Evolutionary conservation across 1,140 invertebrate species (phyloP), one percentile per base, ranked within the genome.

Genomic region (Steinernema feltiae): DNA sequence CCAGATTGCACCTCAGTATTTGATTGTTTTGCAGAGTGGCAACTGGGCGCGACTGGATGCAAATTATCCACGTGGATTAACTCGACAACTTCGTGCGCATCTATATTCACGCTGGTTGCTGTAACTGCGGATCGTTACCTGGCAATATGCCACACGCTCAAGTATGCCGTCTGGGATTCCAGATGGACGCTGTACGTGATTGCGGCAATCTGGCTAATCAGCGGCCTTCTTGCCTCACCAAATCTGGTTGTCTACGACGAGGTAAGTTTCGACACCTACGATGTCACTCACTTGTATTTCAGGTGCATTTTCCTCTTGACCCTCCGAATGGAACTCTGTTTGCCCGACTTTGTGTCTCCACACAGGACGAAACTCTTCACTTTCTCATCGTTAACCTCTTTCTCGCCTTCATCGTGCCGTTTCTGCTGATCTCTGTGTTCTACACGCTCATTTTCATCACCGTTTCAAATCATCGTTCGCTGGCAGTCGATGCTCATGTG

Each of bases 401-500:
- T 27, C 77, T 85, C 32, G 85, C 85, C 27, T 85, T 85, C 41
- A 73, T 85, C 21, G 73, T 85, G 32, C 83, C 83, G 12, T 79
- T 86, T 35, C 30, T 78, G 1, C 69, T 85, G 2, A 85, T 85
- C 31, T 79, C 73, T 32, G 79, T 87, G 24, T 78, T 72, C 3
- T 85, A 85, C 71, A 76, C 82, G 17, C 48, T 76, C 18, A 85
- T 85, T 35, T 85, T 86, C 70, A 77, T 76, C 17, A 82, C 78
- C 1, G 83, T 85, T 1, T 79, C 80, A 15, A 85, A 72, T 41
- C 82, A 83, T 70, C 29, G 82, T 48, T 79, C 80, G 71, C 32
- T 86, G 7, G 82, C 93, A 0, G 93, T 94, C 85, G 93, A 94
- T 86, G 92, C 92, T 0, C 92, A 93, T 84, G 93, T 94, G 72